Base-by-base conservation (phyloP, 92 coral and sea anemone genomes). In the Parazoanthus atlanticus region DNA sequence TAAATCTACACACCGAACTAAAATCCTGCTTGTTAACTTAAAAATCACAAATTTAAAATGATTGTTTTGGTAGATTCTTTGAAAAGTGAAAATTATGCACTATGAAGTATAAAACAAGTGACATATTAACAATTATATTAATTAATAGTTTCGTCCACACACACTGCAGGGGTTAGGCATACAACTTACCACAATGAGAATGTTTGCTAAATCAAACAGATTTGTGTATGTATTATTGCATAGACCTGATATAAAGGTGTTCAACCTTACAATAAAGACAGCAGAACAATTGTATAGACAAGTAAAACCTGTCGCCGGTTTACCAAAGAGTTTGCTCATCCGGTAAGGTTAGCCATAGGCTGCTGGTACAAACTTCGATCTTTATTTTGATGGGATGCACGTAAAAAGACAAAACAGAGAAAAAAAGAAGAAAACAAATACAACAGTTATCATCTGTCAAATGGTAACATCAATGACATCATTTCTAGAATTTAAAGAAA, bases 341-440 rank as follows among this genome's bases (percentile, higher is more conserved):
- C 87, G 66, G 87, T 73, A 81, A 93, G 90, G 94, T 90, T 89
- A 80, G 88, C 79, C 92, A 90, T 86, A 89, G 80, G 92, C 90
- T 90, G 86, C 90, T 91, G 86, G 88, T 77, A 61, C 92, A 79
- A 78, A 92, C 94, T 84, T 92, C 94, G 67, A 90, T 90, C 94
- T 92, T 89, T 88, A 86, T 90, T 91, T 86, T 90, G 93, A 85
- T 95, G 98, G 91, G 93, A 94, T 93, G 96, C 92, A 92, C 90
- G 91, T 88, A 92, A 92, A 90, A 94, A 91, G 90, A 86, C 85
- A 89, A 90, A 91, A 94, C 94, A 94, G 91, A 93, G 91, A 93
- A 93, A 93, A 94, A 93, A 93, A 85, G 90, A 76, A 90, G 91
- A 89, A 92, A 93, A 91, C 89, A 90, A 93, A 93, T 78, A 93